Percentiles rank a stretch among this genome's conserved stretches.
These are phyloP conservation scores for Drosophila helvetica DNA, from an alignment of 2,888 invertebrate genomes.

Conservation along the genomic window DNA sequence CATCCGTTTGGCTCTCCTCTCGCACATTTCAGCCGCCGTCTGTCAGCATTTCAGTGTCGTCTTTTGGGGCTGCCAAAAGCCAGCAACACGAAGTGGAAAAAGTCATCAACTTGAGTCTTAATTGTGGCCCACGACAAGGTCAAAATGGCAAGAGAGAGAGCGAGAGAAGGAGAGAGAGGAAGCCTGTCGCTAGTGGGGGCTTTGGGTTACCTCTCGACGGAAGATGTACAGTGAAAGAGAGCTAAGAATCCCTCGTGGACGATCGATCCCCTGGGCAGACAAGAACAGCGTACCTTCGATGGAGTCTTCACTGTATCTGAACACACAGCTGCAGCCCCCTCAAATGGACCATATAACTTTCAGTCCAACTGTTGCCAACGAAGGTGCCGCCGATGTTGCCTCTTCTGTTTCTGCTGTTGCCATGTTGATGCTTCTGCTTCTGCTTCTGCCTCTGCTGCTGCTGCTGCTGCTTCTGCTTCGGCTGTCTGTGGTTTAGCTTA, in stretches of 20 bases:
- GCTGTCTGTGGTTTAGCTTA: constrained; percentile 73
- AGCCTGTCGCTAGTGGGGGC: constrained; percentile 27
- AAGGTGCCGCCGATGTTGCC: constrained; percentile 20
- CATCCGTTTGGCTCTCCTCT: no score
- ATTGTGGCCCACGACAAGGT: constrained; percentile 56
- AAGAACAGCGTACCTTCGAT: background rate
- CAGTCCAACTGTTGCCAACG: constrained; percentile 66
- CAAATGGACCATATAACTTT: constrained; percentile 78
- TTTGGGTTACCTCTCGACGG: constrained; percentile 38
- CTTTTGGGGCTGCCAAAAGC: constrained; percentile 8
- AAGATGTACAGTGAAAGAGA: background rate
- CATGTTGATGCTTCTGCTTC: constrained; percentile 33
- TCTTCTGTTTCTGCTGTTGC: constrained; percentile 36
- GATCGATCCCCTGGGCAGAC: background rate
- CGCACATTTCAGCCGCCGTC: constrained; percentile 43
- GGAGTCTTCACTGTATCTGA: background rate
- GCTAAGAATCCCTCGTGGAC: background rate
- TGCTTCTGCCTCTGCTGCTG: constrained; percentile 30
- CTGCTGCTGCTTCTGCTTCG: constrained; percentile 39
- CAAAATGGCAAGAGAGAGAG: constrained; percentile 35
- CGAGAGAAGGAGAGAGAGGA: constrained; percentile 12
- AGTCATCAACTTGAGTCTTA: constrained; percentile 37
- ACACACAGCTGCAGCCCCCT: constrained; percentile 73
- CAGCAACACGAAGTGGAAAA: constrained; percentile 9
- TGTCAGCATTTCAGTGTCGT: constrained; percentile 13